phyloP scores from a whole-genome alignment of 2,113 vertebrate species.

The Pituophis catenifer region DNA sequence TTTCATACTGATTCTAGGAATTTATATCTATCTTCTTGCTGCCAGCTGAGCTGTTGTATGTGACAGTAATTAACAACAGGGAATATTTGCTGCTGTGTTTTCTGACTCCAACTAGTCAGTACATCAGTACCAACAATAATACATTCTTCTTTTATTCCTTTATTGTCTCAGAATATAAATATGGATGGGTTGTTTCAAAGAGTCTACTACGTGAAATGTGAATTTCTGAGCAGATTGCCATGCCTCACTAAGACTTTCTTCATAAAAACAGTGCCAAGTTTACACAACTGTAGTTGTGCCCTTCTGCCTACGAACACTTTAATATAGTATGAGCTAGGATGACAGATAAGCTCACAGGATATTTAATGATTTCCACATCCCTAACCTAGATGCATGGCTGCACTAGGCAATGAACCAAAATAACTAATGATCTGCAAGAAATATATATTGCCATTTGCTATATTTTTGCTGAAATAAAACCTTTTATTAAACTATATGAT shows the following conservation, averaged over 20 bases:
- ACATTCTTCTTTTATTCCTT: not conserved
- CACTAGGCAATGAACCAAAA: not conserved
- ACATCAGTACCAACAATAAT: not conserved
- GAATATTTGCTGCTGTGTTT: not conserved
- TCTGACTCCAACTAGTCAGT: not conserved
- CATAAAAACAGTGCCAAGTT: not conserved
- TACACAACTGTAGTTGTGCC: not conserved
- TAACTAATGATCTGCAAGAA: not conserved
- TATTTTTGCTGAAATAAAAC: not conserved
- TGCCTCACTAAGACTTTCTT: not conserved
- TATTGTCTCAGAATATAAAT: not conserved
- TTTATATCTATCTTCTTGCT: accelerated
- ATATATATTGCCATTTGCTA: not conserved
- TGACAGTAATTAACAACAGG: not conserved
- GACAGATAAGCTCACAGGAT: not conserved
- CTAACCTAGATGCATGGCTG: not conserved
- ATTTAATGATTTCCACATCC: not conserved
- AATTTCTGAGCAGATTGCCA: not conserved
- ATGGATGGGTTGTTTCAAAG: not conserved
- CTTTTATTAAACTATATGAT: not conserved
- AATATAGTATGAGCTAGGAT: not conserved
- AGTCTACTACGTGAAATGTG: not conserved
- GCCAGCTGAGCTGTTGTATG: not conserved
- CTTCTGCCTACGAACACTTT: not conserved
- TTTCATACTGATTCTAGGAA: accelerated